Conservation (phyloP, 2,113 vertebrate species). For the Ondatra zibethicus region DNA sequence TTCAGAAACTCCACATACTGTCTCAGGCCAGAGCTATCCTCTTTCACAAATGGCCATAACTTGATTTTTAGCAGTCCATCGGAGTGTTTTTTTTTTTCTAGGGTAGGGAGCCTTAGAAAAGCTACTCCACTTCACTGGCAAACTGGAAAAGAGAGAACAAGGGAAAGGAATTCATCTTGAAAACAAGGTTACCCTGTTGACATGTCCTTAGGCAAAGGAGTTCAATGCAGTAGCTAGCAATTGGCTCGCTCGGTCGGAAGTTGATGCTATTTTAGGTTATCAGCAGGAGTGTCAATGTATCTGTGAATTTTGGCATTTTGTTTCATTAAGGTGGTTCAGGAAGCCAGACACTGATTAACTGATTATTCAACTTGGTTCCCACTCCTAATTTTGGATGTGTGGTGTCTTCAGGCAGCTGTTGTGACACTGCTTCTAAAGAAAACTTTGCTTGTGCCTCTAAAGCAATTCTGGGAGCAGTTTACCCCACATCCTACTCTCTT, state of each 20-base stretch:
- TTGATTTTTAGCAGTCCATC: neutral
- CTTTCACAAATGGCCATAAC: neutral
- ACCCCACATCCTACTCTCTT: slow-evolving; percentile 36
- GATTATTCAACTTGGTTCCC: slow-evolving; percentile 77
- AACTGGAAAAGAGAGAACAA: slow-evolving; percentile 15
- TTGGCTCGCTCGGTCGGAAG: slow-evolving; percentile 80
- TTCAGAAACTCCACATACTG: neutral
- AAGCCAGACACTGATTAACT: slow-evolving; percentile 80
- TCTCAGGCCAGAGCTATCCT: neutral
- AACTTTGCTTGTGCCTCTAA: slow-evolving; percentile 64
- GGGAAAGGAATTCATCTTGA: slow-evolving; percentile 60
- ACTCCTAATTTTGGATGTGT: slow-evolving; percentile 82
- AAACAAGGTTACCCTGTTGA: slow-evolving; percentile 73
- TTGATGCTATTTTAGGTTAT: slow-evolving; percentile 79
- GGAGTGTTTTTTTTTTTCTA: neutral
- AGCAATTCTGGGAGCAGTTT: slow-evolving; percentile 57
- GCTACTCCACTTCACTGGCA: neutral
- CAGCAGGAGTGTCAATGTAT: slow-evolving; percentile 77
- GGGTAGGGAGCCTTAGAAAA: neutral
- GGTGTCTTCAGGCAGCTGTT: slow-evolving; percentile 79
- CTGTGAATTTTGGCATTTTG: slow-evolving; percentile 81
- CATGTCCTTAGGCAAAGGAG: slow-evolving; percentile 64
- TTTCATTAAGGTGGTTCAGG: slow-evolving; percentile 82
- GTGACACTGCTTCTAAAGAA: slow-evolving; percentile 79
- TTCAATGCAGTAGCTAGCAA: slow-evolving; percentile 60